Evolutionary conservation across 2,113 vertebrate species (phyloP).

Genomic region (Phylloscopus trochilus): DNA sequence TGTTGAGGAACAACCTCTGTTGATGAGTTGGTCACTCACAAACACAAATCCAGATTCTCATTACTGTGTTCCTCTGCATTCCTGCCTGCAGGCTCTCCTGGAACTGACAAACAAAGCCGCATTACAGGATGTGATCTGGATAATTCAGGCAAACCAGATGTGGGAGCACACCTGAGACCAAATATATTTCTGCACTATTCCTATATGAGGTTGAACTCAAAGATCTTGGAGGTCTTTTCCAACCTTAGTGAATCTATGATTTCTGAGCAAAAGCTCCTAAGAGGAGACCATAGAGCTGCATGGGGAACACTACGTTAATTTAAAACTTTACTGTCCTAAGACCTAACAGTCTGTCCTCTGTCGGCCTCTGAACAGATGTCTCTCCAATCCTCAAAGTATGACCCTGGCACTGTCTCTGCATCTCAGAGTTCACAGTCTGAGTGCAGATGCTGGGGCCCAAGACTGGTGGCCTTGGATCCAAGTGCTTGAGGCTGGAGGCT

Average conservation of each 20-base stretch:
- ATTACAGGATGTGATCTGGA: background rate
- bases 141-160: background rate
- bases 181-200: background rate
- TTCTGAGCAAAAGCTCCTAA: background rate
- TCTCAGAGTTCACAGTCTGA: background rate
- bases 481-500: background rate
- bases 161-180: background rate
- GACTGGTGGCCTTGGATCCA: background rate
- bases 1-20: background rate
- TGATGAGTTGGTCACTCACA: background rate
- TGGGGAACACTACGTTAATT: background rate
- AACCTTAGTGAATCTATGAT: background rate
- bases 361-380: background rate
- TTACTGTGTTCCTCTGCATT: background rate
- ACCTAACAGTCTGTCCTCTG: accelerated
- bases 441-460: background rate
- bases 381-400: background rate
- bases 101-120: background rate
- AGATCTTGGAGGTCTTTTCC: background rate
- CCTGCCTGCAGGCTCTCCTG: background rate
- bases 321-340: background rate
- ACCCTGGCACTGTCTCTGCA: background rate
- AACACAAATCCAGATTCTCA: background rate
- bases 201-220: accelerated
- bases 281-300: accelerated